phyloP scores from a whole-genome alignment of 2,888 invertebrate species.

The Hydriomena furcata region DNA sequence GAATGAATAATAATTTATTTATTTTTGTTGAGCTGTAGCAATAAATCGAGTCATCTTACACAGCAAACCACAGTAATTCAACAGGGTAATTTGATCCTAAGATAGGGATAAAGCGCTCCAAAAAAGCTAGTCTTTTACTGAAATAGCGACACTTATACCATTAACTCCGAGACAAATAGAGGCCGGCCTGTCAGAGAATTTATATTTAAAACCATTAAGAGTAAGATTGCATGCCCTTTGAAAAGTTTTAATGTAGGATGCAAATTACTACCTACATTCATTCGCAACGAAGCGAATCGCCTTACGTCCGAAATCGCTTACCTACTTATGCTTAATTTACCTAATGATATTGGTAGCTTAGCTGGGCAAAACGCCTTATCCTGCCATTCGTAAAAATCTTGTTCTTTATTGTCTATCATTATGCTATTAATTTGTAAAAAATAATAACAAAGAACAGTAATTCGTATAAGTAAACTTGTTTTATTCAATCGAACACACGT shows the following conservation, averaged over 20 bases:
- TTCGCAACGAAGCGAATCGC: constrained; percentile 7
- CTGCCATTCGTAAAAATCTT: too few species aligned
- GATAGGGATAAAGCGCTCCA: constrained; percentile 17
- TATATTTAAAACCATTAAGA: constrained; percentile 6
- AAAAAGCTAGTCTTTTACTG: constrained; percentile 14
- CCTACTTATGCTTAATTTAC: not conserved
- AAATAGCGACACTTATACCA: constrained; percentile 10
- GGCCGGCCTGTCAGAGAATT: constrained; percentile 13
- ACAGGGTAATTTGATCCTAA: constrained; percentile 15
- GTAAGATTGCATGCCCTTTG: constrained; percentile 18
- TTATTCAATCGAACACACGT: too few species aligned
- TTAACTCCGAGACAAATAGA: constrained; percentile 20
- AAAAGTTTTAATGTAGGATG: constrained; percentile 10
- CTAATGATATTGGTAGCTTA: constrained; percentile 2
- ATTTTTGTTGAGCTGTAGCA: constrained; percentile 6
- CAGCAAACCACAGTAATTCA: constrained; percentile 15
- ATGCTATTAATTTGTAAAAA: too few species aligned
- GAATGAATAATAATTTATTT: constrained; percentile 3
- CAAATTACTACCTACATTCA: constrained; percentile 11
- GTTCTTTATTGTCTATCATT: too few species aligned
- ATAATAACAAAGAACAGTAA: too few species aligned
- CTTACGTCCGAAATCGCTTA: constrained; percentile 3
- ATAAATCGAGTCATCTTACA: constrained; percentile 12
- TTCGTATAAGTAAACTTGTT: too few species aligned
- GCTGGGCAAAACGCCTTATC: too few species aligned